Base-by-base conservation (phyloP, 2,888 invertebrate species). In the Campopleginae sp. region DNA sequence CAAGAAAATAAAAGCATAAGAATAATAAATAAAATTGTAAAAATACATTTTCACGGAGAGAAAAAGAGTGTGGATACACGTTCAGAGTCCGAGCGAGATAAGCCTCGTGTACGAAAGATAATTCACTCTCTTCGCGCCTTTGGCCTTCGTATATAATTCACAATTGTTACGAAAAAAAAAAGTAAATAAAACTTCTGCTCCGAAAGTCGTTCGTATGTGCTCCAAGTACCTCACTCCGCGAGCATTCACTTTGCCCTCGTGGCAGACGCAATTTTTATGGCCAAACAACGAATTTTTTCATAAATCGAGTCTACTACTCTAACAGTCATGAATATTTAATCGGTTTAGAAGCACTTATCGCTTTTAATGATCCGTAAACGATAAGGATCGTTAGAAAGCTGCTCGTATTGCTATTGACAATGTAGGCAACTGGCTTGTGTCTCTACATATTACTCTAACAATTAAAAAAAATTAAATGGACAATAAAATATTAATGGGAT, bases 311-410 rank as follows among this genome's bases (percentile, higher is more conserved):
- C 23, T 65, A 23, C 27, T 46, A 65, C 58, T 19, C 23, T 12
- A 38, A 33, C 19, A 48, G 58, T 84, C 61, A 74, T 81, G 77
- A 84, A 81, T 84, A 84, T 78, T 80, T 78, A 84, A 78, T 81
- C 61, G n/a, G 61, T 61, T 78, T 65, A 74, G 46, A 72, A 66
- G 33, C 42, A 48, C 63, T 84, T 81, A 81, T 81, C 81, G 74
- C 12, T 84, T 48, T 74, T 74, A 81, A 81, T 81, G 72, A 81
- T 63, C 74, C 81, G 78, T 68, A 54, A 74, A 76, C 72, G 17
- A 71, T 77, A 58, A 33, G 42, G 42, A 65, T 38, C 58, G 58
- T 58, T 54, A 58, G 58, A 58, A 58, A 58, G 58, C 58, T 27
- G 27, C 4, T 5, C 27, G 42, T 19, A 19, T 65, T 5, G 12